These are phyloP conservation scores for Pentalonia nigronervosa DNA, from an alignment of 1,140 invertebrate genomes.

Conservation along the genomic window DNA sequence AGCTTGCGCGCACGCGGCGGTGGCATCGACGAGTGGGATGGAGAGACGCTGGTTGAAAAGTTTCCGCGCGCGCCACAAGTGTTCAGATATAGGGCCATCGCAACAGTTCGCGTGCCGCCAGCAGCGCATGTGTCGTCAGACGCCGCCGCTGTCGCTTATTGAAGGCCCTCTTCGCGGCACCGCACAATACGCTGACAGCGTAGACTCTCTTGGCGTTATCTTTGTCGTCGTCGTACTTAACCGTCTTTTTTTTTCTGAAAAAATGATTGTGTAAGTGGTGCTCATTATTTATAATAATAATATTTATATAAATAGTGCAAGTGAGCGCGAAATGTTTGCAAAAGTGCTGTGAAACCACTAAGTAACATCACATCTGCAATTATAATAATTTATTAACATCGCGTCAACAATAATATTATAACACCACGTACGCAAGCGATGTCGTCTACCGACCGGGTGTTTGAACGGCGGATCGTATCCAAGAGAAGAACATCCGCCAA, in stretches of 20 bases:
- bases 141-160: neutral
- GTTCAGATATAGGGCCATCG: neutral
- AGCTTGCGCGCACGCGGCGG: neutral
- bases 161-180: neutral
- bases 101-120: slow-evolving; percentile 9
- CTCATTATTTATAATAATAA: neutral
- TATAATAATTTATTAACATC: neutral
- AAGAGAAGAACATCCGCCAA: slow-evolving; percentile 52
- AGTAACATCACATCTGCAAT: neutral
- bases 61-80: slow-evolving; percentile 46
- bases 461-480: slow-evolving; percentile 42
- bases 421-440: neutral
- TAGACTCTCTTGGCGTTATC: neutral
- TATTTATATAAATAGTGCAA: neutral
- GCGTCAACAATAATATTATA: neutral
- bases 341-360: neutral
- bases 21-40: neutral
- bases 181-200: neutral
- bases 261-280: neutral
- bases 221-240: neutral
- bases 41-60: neutral
- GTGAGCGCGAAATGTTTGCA: neutral
- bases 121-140: neutral
- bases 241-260: neutral
- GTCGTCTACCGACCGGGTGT: slow-evolving; percentile 34